Conservation (phyloP, 92 coral and sea anemone genomes). For the Epizoanthus ramosus region DNA sequence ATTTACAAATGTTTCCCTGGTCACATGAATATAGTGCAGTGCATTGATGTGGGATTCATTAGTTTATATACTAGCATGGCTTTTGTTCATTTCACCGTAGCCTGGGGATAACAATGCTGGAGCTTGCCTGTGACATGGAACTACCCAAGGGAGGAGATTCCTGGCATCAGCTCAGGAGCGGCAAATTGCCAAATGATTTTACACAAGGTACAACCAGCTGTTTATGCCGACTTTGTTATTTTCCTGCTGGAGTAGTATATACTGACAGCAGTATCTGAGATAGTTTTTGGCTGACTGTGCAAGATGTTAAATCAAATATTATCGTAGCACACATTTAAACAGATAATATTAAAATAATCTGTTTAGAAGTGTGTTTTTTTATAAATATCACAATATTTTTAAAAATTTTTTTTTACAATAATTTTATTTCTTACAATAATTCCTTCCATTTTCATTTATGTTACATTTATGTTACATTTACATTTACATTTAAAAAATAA, state of each 20-base stretch:
- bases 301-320: background rate
- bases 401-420: too few relatives aligned
- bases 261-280: background rate
- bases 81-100: constrained; percentile 42
- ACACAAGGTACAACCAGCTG: constrained; percentile 73
- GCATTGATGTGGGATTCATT: background rate
- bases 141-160: constrained; percentile 92
- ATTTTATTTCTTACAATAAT: too few relatives aligned
- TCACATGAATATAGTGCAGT: too few relatives aligned
- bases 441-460: too few relatives aligned
- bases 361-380: too few relatives aligned
- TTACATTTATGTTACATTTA: too few relatives aligned
- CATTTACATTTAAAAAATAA: too few relatives aligned
- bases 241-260: background rate
- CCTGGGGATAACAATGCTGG: constrained; percentile 87
- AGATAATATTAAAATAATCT: too few relatives aligned
- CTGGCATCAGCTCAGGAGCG: constrained; percentile 94
- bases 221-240: background rate
- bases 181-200: constrained; percentile 80
- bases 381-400: too few relatives aligned
- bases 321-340: background rate
- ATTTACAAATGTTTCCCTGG: too few relatives aligned
- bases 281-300: background rate
- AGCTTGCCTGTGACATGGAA: constrained; percentile 94
- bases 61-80: background rate